Evolutionary conservation across 2,888 invertebrate genomes (phyloP), one percentile per base, ranked within the genome.

Genomic region (Clanis bilineata): DNA sequence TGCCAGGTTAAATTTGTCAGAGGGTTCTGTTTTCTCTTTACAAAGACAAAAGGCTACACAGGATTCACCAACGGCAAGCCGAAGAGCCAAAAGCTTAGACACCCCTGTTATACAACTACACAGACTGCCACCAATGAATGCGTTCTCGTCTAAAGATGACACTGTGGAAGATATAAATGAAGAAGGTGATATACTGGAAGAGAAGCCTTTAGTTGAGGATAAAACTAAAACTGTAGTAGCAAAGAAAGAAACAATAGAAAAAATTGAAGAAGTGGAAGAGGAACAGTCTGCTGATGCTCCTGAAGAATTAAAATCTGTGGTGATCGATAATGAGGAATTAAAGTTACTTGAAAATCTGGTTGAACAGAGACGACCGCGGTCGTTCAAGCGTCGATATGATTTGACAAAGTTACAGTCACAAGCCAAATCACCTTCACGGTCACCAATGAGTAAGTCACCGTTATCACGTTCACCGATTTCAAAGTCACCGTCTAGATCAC

Each of bases 71-170:
- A 94, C 95, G 6, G 88, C 95, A 3, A 95, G 96, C 59, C 93
- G 97, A 57, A 93, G 97, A 71, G 96, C 97, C 0, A 97, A 97
- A 85, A 97, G 97, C 62, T 91, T 97, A 66, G 97, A 97, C 73
- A 95, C 97, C 2, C 96, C 97, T 0, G 95, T 97, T 22, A 96
- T 97, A 74, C 95, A 96, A 21, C 86, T 97, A 32, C 96, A 95
- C 81, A 93, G 95, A 73, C 84, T 97, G 44, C 97, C 97, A 15
- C 95, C 96, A 6, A 95, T 96, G 83, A 96, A 97, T 83, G 96
- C 97, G 0, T 97, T 97, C 80, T 97, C 97, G 1, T 96, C 97
- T 23, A 97, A 97, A 86, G 97, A 97, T 79, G 97, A 97, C 78
- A 97, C 97, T 0, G 95, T 97, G 0, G 97, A 95, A 69, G 94